Evolutionary conservation across 1,140 invertebrate genomes (phyloP), one percentile per base, ranked within the genome.

Genomic region (Lepidurus couesii): DNA sequence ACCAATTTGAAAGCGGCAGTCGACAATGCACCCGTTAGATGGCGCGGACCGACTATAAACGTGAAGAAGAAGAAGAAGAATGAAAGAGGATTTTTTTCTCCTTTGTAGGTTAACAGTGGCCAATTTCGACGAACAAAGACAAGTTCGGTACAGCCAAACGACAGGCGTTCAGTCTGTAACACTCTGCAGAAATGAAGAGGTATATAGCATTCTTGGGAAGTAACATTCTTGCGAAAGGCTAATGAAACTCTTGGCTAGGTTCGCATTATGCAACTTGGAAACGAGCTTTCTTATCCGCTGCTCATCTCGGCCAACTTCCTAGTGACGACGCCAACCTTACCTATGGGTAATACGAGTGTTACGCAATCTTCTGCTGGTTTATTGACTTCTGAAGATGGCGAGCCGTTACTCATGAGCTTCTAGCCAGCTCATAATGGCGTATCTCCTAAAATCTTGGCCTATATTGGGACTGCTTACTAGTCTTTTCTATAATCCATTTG

Each of bases 241-340:
- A 79, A 81, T 80, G 45, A 44, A 43, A 44, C 6, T 79, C 79
- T 45, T 82, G 86, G 82, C 26, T 82, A 88, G 87, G 85, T 86
- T 78, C 86, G 88, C 44, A 83, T 92, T n/a, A 87, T 92, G 86
- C 83, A 85, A 10, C 83, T 92, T 44, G 89, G 91, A 43, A 85
- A 87, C 42, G 87, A 90, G 73, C 82, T 91, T 43, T 87, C 87
- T 73, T 91, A 91, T 85, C 91, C 91, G 1, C 81, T 92, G 73
- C 86, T 90, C 65, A 86, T 92, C 83, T 91, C 90, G 5, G 90
- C 91, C 7, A 91, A 91, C 82, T 88, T 92, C 84, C 85, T 91
- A 83, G 88, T 90, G 74, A 89, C 88, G 0, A 89, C 89, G 73
- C 89, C 90, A 16, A 42, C 24, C 42, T 21, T 45, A 45, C 26